Evolutionary conservation across 2,888 invertebrate species (phyloP).

Genomic region (Pseudococcus jackbeardsleyi): DNA sequence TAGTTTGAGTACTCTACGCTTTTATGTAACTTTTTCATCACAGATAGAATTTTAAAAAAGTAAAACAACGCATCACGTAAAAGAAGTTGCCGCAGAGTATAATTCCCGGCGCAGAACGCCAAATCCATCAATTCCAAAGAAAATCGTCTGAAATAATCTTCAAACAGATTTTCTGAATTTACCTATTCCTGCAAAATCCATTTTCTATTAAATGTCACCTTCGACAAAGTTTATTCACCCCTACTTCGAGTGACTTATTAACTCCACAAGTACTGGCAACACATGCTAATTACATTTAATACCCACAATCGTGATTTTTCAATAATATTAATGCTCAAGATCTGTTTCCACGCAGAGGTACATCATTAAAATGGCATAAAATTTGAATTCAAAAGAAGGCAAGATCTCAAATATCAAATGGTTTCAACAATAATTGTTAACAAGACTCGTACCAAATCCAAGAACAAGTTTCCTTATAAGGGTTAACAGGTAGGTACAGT

Average conservation of each 20-base stretch:
- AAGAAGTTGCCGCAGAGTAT: neutral
- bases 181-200: neutral
- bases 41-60: too few relatives aligned
- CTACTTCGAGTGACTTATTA: neutral
- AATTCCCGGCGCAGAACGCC: too few relatives aligned
- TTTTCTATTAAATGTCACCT: neutral
- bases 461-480: conserved; percentile 48
- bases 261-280: neutral
- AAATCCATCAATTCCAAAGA: too few relatives aligned
- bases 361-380: neutral
- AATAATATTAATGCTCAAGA: neutral
- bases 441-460: conserved; percentile 38
- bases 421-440: neutral
- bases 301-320: neutral
- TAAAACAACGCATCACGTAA: neutral
- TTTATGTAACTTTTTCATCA: too few relatives aligned
- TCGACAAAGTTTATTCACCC: neutral
- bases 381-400: conserved; percentile 39
- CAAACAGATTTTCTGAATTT: too few relatives aligned
- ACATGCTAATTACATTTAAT: neutral
- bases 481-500: conserved; percentile 36
- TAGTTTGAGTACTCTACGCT: too few relatives aligned
- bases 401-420: neutral
- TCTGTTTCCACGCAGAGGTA: neutral
- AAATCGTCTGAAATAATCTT: too few relatives aligned